Evolutionary conservation across 64 coral and sea anemone species (phyloP).

Genomic region (Hydrozoanthus tunicans): DNA sequence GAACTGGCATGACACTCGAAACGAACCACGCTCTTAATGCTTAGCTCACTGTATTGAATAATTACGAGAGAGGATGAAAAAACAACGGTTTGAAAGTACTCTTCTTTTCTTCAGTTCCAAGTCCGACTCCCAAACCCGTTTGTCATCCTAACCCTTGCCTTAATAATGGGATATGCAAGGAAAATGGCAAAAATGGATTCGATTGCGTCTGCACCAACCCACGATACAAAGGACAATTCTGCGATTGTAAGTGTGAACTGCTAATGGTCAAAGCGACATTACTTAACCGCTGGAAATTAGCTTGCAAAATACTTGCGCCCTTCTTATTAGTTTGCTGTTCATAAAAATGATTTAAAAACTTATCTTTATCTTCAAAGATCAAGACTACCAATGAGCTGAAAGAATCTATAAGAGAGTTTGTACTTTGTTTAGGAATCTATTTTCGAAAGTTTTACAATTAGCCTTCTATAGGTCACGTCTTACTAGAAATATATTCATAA

Average conservation of each 20-base stretch:
- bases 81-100: background rate
- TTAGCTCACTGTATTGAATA: no score
- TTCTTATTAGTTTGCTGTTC: no score
- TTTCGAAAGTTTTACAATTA: no score
- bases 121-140: background rate
- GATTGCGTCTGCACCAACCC: slow-evolving; percentile 34
- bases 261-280: background rate
- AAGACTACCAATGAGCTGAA: background rate
- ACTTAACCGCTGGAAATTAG: no score
- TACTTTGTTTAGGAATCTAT: no score
- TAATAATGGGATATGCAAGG: slow-evolving; percentile 38
- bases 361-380: background rate
- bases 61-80: no score
- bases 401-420: background rate
- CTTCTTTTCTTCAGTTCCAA: background rate
- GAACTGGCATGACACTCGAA: no score
- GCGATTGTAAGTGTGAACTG: slow-evolving; percentile 41
- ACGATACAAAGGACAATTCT: slow-evolving; percentile 32
- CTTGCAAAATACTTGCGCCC: no score
- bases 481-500: background rate
- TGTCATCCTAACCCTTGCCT: slow-evolving; percentile 49
- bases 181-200: slow-evolving; percentile 17
- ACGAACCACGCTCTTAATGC: no score
- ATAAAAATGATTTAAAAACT: no score
- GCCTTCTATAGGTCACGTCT: no score